Evolutionary conservation across 2,888 invertebrate species (phyloP).

Genomic region (Heliconius sara): DNA sequence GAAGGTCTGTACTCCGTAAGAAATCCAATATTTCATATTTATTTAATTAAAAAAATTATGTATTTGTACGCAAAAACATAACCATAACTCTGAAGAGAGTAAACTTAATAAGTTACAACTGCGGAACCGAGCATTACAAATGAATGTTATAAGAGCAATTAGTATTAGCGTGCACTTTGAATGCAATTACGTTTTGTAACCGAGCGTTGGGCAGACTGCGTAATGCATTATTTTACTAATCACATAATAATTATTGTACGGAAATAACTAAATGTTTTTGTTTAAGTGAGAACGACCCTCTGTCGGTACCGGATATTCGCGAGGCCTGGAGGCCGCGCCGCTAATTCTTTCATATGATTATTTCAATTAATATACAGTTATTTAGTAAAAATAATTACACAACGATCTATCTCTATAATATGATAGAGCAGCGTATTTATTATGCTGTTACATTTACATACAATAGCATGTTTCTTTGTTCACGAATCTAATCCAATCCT

Average conservation of each 20-base stretch:
- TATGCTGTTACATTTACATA: background rate
- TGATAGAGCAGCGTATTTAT: background rate
- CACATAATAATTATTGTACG: conserved; percentile 63
- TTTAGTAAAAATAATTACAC: conserved; percentile 34
- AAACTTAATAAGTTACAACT: conserved; percentile 25
- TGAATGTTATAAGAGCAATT: conserved; percentile 43
- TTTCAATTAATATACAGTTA: conserved; percentile 18
- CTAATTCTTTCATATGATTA: conserved; percentile 50
- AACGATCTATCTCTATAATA: conserved; percentile 1
- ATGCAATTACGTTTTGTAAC: conserved; percentile 44
- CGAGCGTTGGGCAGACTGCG: conserved; percentile 35
- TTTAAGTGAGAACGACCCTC: conserved; percentile 78
- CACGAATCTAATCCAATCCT: background rate
- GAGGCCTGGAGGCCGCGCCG: conserved; percentile 67
- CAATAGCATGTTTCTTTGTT: conserved; percentile 17
- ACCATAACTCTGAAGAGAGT: background rate
- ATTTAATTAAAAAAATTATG: background rate
- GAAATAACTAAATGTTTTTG: conserved; percentile 72
- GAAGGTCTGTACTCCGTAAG: background rate
- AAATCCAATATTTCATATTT: background rate
- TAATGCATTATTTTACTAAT: conserved; percentile 49
- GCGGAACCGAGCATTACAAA: conserved; percentile 39
- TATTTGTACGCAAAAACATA: background rate
- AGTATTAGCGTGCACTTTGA: conserved; percentile 41
- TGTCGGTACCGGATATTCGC: conserved; percentile 71